A percentile compares a stretch with the other conserved stretches of the same genome.
Evolutionary conservation across 2,888 invertebrate genomes (phyloP).

Genomic region (Copidosoma aretas): DNA sequence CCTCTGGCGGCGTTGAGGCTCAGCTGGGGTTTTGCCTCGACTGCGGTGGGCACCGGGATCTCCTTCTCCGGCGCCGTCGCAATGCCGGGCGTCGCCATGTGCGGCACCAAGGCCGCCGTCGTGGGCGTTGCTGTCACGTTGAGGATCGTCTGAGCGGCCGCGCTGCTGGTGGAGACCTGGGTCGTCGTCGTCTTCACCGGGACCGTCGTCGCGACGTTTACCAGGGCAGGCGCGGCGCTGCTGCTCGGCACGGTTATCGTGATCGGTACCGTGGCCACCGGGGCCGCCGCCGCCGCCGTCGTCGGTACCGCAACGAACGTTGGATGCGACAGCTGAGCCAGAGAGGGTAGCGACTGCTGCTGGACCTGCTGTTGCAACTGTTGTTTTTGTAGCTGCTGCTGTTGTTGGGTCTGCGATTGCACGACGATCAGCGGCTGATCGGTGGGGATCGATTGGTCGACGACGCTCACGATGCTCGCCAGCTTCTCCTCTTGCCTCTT

Average conservation of each 20-base stretch:
- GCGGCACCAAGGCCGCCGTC: conserved; percentile 5
- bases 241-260: conserved; percentile 30
- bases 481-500: conserved; percentile 44
- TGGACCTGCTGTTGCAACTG: conserved; percentile 38
- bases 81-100: background rate
- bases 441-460: conserved; percentile 46
- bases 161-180: conserved; percentile 56
- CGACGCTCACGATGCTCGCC: background rate
- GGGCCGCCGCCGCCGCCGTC: conserved; percentile 44
- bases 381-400: conserved; percentile 45
- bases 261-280: conserved; percentile 21
- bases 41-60: conserved; percentile 11
- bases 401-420: conserved; percentile 35
- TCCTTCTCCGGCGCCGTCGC: conserved; percentile 24
- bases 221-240: conserved; percentile 30
- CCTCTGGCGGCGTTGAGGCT: conserved; percentile 26
- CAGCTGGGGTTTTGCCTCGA: conserved; percentile 37
- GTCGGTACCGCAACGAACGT: conserved; percentile 14
- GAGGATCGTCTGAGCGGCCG: conserved; percentile 49
- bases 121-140: background rate
- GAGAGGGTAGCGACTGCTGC: conserved; percentile 39
- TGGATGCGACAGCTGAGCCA: conserved; percentile 23
- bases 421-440: conserved; percentile 43
- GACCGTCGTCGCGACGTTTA: conserved; percentile 28
- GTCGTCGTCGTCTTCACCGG: conserved; percentile 38